phyloP scores from a whole-genome alignment of 2,888 invertebrate species.

The Phortica okadai region DNA sequence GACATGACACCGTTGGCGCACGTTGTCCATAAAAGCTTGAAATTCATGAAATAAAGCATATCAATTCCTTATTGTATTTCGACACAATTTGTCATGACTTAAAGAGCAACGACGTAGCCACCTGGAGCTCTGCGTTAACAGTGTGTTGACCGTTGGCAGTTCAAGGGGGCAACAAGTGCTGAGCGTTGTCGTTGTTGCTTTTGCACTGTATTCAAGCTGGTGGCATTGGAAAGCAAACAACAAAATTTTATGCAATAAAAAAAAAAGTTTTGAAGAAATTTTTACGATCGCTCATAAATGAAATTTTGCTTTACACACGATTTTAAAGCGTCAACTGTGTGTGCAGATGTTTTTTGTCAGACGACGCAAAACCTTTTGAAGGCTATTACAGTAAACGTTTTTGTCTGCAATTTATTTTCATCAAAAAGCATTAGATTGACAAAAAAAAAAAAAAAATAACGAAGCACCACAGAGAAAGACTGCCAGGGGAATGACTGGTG shows the following conservation, averaged over 20 bases:
- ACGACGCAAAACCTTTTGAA: no score
- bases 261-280: background rate
- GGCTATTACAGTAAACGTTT: constrained; percentile 3
- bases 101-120: no score
- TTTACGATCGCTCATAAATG: background rate
- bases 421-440: background rate
- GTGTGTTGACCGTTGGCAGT: no score
- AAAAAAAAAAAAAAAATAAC: background rate
- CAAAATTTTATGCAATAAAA: background rate
- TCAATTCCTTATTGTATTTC: no score
- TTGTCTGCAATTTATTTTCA: constrained; percentile 21
- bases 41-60: no score
- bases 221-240: background rate
- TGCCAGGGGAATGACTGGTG: background rate
- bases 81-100: no score
- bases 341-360: no score
- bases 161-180: no score
- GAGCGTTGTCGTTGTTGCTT: no score
- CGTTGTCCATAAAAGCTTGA: no score
- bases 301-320: background rate
- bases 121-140: no score
- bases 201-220: background rate
- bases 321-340: background rate
- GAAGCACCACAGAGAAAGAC: background rate
- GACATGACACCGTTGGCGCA: no score